A percentile compares a stretch with the other conserved stretches of the same genome.
These are phyloP conservation scores for Parnassius smintheus DNA, from an alignment of 2,888 invertebrate genomes.

Conservation along the genomic window DNA sequence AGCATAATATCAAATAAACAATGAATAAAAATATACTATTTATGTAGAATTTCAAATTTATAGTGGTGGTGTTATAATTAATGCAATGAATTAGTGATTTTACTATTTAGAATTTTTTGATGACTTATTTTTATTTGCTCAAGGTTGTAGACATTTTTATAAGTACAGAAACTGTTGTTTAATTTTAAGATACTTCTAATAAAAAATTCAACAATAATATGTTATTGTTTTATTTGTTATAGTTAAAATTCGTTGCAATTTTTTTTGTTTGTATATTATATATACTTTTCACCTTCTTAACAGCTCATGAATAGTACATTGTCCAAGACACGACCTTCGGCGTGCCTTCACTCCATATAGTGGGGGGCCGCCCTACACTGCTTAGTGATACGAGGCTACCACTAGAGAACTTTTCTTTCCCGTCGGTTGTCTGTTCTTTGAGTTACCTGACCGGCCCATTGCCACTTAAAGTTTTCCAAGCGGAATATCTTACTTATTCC, in stretches of 20 bases:
- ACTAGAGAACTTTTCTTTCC: too few species aligned
- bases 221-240: constrained; percentile 1
- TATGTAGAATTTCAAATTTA: constrained; percentile 25
- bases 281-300: not conserved
- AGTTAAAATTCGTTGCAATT: not conserved
- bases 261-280: not conserved
- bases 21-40: constrained; percentile 5
- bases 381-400: too few species aligned
- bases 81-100: constrained; percentile 26
- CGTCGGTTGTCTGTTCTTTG: too few species aligned
- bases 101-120: constrained; percentile 12
- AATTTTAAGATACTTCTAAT: constrained; percentile 22
- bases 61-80: constrained; percentile 17
- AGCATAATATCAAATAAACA: constrained; percentile 66
- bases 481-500: too few species aligned
- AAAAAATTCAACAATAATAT: constrained; percentile 14
- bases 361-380: too few species aligned
- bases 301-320: too few species aligned
- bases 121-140: constrained; percentile 23
- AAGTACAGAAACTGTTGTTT: constrained; percentile 37
- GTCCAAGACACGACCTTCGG: too few species aligned
- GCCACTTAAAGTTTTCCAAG: too few species aligned
- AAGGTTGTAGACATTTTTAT: constrained; percentile 18
- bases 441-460: too few species aligned
- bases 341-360: too few species aligned